Conservation (phyloP, 2,113 vertebrate species). For the Catagonus wagneri region DNA sequence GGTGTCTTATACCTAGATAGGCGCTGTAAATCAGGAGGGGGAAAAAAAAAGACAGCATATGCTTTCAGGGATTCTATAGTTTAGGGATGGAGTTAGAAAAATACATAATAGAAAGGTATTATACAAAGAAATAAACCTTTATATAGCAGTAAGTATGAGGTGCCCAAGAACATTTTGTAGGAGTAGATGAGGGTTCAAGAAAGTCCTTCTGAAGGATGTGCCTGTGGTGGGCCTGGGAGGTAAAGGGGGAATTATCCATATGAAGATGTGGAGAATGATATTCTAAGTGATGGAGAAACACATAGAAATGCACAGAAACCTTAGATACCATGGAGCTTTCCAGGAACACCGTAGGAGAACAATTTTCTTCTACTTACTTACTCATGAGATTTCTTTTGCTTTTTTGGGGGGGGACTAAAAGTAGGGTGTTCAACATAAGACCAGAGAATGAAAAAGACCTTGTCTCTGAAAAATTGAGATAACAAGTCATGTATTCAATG, state of each 20-base stretch:
- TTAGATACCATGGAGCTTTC: neutral
- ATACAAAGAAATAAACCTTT: neutral
- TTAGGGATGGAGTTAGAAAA: neutral
- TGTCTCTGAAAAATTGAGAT: neutral
- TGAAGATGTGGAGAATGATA: neutral
- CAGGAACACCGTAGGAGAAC: neutral
- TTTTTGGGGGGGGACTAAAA: neutral
- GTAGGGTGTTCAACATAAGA: neutral
- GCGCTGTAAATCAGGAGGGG: neutral
- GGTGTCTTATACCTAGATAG: neutral
- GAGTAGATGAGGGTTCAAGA: neutral
- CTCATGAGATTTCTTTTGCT: neutral
- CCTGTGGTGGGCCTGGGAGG: no score
- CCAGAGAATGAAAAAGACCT: neutral
- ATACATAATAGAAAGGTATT: neutral
- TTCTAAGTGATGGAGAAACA: neutral
- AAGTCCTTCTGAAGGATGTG: neutral
- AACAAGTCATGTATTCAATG: neutral
- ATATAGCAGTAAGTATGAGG: neutral
- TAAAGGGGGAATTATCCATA: neutral
- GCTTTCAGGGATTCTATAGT: neutral
- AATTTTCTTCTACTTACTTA: neutral
- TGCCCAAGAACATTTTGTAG: neutral
- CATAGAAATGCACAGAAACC: neutral
- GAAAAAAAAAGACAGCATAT: neutral